These are phyloP conservation scores for Pollenia amentaria DNA, from an alignment of 2,888 invertebrate species.

Conservation along the genomic window DNA sequence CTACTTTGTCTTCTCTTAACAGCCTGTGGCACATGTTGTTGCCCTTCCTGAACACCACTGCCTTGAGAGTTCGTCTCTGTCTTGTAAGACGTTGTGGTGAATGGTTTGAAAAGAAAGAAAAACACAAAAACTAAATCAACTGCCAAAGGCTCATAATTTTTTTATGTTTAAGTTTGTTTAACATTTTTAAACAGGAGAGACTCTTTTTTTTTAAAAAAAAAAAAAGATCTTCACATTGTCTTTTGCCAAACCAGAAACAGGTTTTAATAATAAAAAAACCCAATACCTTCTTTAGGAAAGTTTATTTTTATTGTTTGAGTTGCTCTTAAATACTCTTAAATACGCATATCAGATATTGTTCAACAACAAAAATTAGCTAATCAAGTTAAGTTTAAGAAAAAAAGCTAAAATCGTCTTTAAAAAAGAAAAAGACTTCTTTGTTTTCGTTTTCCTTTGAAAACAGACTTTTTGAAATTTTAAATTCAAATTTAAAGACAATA, in stretches of 20 bases:
- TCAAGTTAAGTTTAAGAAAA: conserved; percentile 62
- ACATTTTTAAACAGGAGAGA: conserved; percentile 47
- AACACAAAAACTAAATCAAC: conserved; percentile 26
- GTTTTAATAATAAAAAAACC: conserved; percentile 39
- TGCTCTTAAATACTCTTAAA: conserved; percentile 61
- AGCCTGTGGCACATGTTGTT: conserved; percentile 67
- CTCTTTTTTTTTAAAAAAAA: conserved; percentile 2
- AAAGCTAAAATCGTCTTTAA: conserved; percentile 1
- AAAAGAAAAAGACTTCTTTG: conserved; percentile 27
- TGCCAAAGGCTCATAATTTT: conserved; percentile 71
- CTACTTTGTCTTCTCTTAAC: conserved; percentile 74
- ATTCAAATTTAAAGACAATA: conserved; percentile 49
- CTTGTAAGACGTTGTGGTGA: conserved; percentile 25
- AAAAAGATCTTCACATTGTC: conserved; percentile 22
- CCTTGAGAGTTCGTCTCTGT: conserved; percentile 28
- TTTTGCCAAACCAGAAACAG: conserved; percentile 43
- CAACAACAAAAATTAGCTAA: conserved; percentile 57
- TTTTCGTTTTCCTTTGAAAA: conserved; percentile 15
- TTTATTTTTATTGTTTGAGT: conserved; percentile 30
- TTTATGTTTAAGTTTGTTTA: conserved; percentile 41
- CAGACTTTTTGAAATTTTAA: conserved; percentile 8
- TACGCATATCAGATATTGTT: conserved; percentile 53
- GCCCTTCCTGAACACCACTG: conserved; percentile 22
- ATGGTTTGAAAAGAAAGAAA: neutral
- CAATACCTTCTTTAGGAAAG: neutral